Conservation (phyloP, 2,888 invertebrate species). For the Eristalis arbustorum region DNA sequence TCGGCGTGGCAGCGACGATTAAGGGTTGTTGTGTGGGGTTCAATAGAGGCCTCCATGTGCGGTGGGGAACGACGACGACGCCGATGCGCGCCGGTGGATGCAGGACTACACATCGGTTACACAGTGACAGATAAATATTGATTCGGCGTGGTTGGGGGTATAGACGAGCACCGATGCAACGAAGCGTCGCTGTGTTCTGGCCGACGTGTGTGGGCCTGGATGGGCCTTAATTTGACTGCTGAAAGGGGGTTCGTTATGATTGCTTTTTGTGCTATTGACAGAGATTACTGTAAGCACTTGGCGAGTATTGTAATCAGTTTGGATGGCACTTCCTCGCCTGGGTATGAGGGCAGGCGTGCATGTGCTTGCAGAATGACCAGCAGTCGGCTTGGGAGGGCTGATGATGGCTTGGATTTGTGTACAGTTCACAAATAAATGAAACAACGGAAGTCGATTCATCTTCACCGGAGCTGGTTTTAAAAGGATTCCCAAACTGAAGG, state of each 20-base stretch:
- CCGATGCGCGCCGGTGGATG: not conserved
- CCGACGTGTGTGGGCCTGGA: not conserved
- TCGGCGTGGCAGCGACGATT: not conserved
- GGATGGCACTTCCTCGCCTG: not conserved
- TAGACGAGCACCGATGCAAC: not conserved
- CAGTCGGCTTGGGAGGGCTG: too few species aligned
- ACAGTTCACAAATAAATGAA: too few species aligned
- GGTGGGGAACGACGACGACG: not conserved
- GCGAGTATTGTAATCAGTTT: not conserved
- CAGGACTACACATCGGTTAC: constrained; percentile 4
- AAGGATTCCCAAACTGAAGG: too few species aligned
- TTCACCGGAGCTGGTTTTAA: too few species aligned
- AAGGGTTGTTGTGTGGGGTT: not conserved
- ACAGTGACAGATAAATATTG: constrained; percentile 46
- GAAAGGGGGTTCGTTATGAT: not conserved
- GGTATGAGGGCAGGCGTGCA: too few species aligned
- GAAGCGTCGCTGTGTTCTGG: not conserved
- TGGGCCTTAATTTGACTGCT: not conserved
- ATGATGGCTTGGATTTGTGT: too few species aligned
- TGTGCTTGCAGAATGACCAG: too few species aligned
- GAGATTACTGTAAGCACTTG: not conserved
- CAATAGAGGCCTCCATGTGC: not conserved
- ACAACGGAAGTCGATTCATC: too few species aligned
- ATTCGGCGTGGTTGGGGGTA: constrained; percentile 9
- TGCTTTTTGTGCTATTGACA: not conserved